Base-by-base conservation (phyloP, 2,888 invertebrate species). In the Calliopum simillimum region DNA sequence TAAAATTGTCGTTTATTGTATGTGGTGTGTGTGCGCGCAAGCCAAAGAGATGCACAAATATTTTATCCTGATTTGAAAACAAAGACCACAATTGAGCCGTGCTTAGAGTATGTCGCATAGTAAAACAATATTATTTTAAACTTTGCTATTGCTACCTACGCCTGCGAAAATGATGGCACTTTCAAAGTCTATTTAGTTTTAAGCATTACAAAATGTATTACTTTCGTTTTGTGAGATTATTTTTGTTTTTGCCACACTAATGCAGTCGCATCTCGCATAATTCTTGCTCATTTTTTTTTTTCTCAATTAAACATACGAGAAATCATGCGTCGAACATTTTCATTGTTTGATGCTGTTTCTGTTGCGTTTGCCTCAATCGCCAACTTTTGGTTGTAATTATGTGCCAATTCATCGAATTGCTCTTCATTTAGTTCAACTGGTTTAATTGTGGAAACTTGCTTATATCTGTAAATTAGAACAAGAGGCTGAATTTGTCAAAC, bases 361-460 rank as follows among this genome's bases (percentile, higher is more conserved):
- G 71, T 68, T 73, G 73, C 66, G 72, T 68, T 74, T 71, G 70
- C 41, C 68, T 73, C 41, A 71, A 64, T 46, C 63, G 74, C 71
- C 68, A 55, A 16, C 71, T 76, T 73, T 69, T 74, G 73, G 66
- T 80, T 79, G 72, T 83, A 76, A 61, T 79, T 74, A 25, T 70
- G 71, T 5, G 76, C 62, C 58, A 85, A 75, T 41, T 76, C 76
- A 67, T 82, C 79, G 33, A 84, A 81, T 21, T 77, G 71, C 11
- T 80, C 76, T 59, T 80, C 80, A 66, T 74, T 77, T 23, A 86
- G 62, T 65, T 81, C 77, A 64, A 80, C 74, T 6, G 83, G 71
- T 58, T 77, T 76, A 44, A 85, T 78, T n/a, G 73, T 76, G 13
- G 86, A 79, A 1, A 85, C 85, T 72, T 84, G 78, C 74, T 81